Percentiles rank a stretch among this genome's conserved stretches.
phyloP scores from a whole-genome alignment of 1,140 invertebrate genomes.

The Drosophila asahinai region DNA sequence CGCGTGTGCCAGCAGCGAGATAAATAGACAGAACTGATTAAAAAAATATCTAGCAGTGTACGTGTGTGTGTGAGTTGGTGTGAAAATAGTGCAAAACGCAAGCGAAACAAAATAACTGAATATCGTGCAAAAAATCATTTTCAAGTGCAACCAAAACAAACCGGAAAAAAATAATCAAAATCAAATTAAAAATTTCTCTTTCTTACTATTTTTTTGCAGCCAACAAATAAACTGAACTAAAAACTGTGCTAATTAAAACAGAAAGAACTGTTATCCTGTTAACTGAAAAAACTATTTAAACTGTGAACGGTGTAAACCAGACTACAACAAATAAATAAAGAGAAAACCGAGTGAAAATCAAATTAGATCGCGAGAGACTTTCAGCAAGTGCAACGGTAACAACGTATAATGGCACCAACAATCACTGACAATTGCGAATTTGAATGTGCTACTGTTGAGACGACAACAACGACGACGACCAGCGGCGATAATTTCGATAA shows the following conservation, averaged over 20 bases:
- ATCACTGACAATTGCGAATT: slow-evolving; percentile 84
- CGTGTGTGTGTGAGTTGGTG: slow-evolving; percentile 30
- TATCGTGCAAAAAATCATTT: slow-evolving; percentile 35
- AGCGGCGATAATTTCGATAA: slow-evolving; percentile 42
- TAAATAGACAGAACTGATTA: slow-evolving; percentile 35
- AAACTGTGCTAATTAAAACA: slow-evolving; percentile 56
- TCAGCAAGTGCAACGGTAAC: slow-evolving; percentile 78
- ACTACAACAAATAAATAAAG: slow-evolving; percentile 14
- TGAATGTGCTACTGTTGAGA: slow-evolving; percentile 83
- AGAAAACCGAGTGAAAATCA: slow-evolving; percentile 53
- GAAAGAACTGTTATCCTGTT: slow-evolving; percentile 24
- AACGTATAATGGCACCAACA: slow-evolving; percentile 85
- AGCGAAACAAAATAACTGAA: slow-evolving; percentile 20
- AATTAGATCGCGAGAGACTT: slow-evolving; percentile 55
- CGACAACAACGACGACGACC: slow-evolving; percentile 55
- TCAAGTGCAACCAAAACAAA: slow-evolving; percentile 41
- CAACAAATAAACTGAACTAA: slow-evolving; percentile 34
- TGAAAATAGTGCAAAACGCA: slow-evolving; percentile 49
- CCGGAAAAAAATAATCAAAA: slow-evolving; percentile 16
- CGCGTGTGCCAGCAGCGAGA: slow-evolving; percentile 69
- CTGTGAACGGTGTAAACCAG: slow-evolving; percentile 23
- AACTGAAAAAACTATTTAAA: neutral
- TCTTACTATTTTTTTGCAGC: slow-evolving; percentile 44
- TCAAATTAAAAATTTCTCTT: slow-evolving; percentile 5
- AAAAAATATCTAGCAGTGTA: slow-evolving; percentile 41